These are phyloP conservation scores for Vulpes ferrilata DNA, from an alignment of 2,113 vertebrate genomes.

Conservation along the genomic window DNA sequence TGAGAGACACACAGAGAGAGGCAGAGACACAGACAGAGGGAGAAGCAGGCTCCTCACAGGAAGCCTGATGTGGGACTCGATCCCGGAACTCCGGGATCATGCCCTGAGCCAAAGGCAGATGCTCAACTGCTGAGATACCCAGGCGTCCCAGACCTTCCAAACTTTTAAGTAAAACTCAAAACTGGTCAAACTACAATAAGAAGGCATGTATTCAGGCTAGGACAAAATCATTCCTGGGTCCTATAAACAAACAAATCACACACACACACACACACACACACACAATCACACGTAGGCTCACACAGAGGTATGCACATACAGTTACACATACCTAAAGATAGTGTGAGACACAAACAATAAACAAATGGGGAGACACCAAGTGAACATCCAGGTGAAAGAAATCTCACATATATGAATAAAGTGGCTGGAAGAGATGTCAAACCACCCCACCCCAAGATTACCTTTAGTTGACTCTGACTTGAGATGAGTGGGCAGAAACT, in stretches of 20 bases:
- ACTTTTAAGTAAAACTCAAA: background rate
- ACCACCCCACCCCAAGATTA: background rate
- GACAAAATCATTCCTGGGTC: background rate
- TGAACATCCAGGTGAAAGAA: background rate
- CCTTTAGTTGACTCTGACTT: background rate
- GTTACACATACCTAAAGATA: background rate
- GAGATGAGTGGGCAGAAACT: background rate
- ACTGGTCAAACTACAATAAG: background rate
- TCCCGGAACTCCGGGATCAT: too few species aligned
- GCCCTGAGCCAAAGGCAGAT: too few species aligned
- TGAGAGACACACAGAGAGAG: too few species aligned
- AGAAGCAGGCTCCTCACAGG: too few species aligned
- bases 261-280: background rate
- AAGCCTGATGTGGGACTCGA: too few species aligned
- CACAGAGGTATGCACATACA: background rate
- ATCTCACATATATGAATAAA: background rate
- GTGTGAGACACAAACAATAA: background rate
- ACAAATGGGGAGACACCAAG: background rate
- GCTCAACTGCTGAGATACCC: too few species aligned
- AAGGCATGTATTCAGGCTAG: background rate
- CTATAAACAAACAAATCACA: background rate
- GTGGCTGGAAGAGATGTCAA: background rate
- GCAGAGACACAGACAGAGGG: too few species aligned
- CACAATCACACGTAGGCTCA: too few species aligned
- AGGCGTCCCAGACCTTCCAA: background rate